Evolutionary conservation across 2,888 invertebrate genomes (phyloP), one percentile per base, ranked within the genome.

Genomic region (Artemia sinica): DNA sequence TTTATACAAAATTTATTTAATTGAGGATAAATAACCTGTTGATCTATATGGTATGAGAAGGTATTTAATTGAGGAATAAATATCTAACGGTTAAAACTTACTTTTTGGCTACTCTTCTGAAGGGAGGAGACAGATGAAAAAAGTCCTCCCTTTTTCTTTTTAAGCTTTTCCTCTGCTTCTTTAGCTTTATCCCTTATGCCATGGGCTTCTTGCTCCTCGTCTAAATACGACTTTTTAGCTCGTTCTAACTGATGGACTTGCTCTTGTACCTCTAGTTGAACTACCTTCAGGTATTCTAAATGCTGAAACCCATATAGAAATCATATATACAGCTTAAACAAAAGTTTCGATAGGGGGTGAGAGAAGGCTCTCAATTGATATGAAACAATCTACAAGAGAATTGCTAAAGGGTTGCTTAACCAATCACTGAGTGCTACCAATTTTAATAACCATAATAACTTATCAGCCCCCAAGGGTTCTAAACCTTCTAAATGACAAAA

Each of bases 21-120:
- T 28, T 28, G 28, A 28, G 1, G 28, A 28, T 28, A 28, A 1
- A 28, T 28, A 28, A 4, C 28, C 2, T 28, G 28, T 28, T 28
- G 28, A 28, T 4, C 28, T 28, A 28, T 28, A 28, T 28, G 28
- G 28, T 2, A 28, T 28, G 4, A 4, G 28, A 28, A 28, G 28
- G 28, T 28, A 1, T 28, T 28, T 28, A 28, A 28, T 28, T 28
- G 28, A 28, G 28, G 28, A 28, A 28, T 28, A 28, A 28, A 28
- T 28, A 28, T 28, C 2, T 28, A 28, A 28, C 4, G 28, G 1
- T 28, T 28, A 28, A 18, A 58, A 72, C 74, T 75, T 77, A 85
- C 93, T 81, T 95, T 93, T n/a, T 92, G 91, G 79, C 93, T 93
- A 78, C 93, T 94, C 80, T 94, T 93, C 78, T 96, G 95, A 74